Base-by-base conservation (phyloP, 2,888 invertebrate species). In the Alentia gelatinosa region DNA sequence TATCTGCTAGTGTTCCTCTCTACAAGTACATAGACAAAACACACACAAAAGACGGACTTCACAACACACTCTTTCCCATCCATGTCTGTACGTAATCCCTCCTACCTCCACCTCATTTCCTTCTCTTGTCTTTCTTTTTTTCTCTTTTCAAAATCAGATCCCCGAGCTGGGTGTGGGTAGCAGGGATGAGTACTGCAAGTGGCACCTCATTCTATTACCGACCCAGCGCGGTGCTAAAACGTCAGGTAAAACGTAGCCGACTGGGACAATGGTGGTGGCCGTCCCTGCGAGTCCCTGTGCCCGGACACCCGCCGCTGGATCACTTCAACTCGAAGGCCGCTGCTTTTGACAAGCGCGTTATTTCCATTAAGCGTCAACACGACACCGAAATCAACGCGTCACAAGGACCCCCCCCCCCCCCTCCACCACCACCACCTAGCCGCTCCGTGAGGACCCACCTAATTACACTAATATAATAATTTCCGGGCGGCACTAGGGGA, bases 401-500 rank as follows among this genome's bases (percentile, higher is more conserved):
- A 75, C 9, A 30, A 23, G 40, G 83, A 39, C 39, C 83, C 39
- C 30, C 68, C 47, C 47, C 47, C 47, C 7, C 47, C 47, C 47
- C 47, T 47, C 19, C 47, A 7, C 47, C 9, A 7, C n/a, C n/a
- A n/a, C n/a, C n/a, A n/a, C n/a, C n/a, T n/a, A n/a, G n/a, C n/a
- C n/a, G n/a, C 47, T 19, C 47, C 47, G 12, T 40, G 83, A 83
- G 83, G 39, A 83, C 19, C 23, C n/a, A 23, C 33, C 83, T 83
- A 83, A 83, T 83, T 83, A 83, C 83, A 37, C 83, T 83, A 83
- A 83, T 83, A 83, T 83, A 19, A 40, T 83, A 83, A 83, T 83
- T 83, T 83, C 83, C 83, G 83, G 83, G 83, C 26, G n/a, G 7
- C 7, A n/a, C 30, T 68, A 68, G 12, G 9, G n/a, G 9, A 47